These are phyloP conservation scores for Bombyx huttoni DNA, from an alignment of 2,888 invertebrate genomes.

Conservation along the genomic window DNA sequence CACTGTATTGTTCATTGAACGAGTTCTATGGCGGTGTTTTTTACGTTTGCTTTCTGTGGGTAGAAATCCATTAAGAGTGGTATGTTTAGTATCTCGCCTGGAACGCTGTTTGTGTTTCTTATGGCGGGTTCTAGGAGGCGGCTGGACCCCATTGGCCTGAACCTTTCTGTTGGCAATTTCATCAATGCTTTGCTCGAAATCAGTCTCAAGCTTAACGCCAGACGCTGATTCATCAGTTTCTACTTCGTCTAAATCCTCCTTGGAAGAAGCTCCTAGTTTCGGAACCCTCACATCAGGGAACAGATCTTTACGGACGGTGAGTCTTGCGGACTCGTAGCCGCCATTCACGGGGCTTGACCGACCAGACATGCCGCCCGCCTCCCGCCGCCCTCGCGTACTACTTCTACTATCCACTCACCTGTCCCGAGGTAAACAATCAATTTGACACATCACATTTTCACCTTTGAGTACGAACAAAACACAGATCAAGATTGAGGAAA, in stretches of 20 bases:
- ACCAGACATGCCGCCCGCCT: constrained; percentile 67
- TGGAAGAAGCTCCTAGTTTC: constrained; percentile 25
- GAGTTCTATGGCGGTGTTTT: constrained; percentile 50
- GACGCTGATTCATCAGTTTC: constrained; percentile 43
- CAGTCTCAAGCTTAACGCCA: constrained; percentile 62
- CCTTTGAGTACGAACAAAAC: constrained; percentile 59
- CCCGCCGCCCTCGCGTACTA: constrained; percentile 62
- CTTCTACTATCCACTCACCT: constrained; percentile 69
- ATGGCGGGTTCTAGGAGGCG: constrained; percentile 44
- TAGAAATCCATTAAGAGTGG: constrained; percentile 45
- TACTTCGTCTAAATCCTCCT: constrained; percentile 28
- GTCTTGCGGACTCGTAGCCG: constrained; percentile 60
- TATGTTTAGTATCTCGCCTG: constrained; percentile 38
- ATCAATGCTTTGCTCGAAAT: constrained; percentile 67
- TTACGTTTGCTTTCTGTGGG: constrained; percentile 49
- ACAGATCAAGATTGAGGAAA: constrained; percentile 44
- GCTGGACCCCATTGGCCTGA: constrained; percentile 46
- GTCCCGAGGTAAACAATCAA: constrained; percentile 71
- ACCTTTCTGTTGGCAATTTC: constrained; percentile 55
- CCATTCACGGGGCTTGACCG: constrained; percentile 65
- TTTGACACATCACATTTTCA: constrained; percentile 74
- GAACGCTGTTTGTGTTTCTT: constrained; percentile 59
- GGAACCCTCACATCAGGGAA: constrained; percentile 49
- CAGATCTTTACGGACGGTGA: constrained; percentile 66
- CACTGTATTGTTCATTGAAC: constrained; percentile 39